Evolutionary conservation across 2,797 vertebrate species (phyloP).

Genomic region (Hirundo rustica): DNA sequence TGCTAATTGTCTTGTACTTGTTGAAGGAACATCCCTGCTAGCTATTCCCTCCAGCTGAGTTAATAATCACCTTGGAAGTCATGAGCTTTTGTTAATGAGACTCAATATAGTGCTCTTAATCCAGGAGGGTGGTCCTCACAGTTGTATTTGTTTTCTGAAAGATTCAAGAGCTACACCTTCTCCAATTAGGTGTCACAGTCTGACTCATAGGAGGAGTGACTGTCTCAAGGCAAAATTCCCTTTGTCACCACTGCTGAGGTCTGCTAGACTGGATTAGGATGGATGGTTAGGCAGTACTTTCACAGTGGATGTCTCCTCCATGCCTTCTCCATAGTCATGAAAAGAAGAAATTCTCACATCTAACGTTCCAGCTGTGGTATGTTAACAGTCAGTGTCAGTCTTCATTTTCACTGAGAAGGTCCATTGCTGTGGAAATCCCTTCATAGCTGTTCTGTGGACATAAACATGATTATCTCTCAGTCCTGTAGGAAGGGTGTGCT

Average conservation of each 20-base stretch:
- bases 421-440: background rate
- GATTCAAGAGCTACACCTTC: background rate
- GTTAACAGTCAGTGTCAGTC: background rate
- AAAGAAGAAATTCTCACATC: background rate
- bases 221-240: background rate
- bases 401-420: background rate
- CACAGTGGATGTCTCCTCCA: background rate
- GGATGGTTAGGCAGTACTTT: background rate
- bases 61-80: slow-evolving; percentile 45
- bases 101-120: background rate
- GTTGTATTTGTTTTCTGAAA: background rate
- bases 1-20: slow-evolving; percentile 18
- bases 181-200: background rate
- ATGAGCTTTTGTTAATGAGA: slow-evolving; percentile 34
- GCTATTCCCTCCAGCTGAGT: slow-evolving; percentile 18
- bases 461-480: background rate
- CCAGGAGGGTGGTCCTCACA: background rate
- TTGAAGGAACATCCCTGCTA: slow-evolving; percentile 6
- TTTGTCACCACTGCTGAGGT: background rate
- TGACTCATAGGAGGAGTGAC: background rate
- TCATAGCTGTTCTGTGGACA: background rate
- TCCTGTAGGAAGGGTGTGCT: background rate
- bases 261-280: background rate
- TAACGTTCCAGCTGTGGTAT: background rate
- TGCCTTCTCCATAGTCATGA: background rate